phyloP scores from a whole-genome alignment of 1,140 invertebrate species.

The Mya arenaria region DNA sequence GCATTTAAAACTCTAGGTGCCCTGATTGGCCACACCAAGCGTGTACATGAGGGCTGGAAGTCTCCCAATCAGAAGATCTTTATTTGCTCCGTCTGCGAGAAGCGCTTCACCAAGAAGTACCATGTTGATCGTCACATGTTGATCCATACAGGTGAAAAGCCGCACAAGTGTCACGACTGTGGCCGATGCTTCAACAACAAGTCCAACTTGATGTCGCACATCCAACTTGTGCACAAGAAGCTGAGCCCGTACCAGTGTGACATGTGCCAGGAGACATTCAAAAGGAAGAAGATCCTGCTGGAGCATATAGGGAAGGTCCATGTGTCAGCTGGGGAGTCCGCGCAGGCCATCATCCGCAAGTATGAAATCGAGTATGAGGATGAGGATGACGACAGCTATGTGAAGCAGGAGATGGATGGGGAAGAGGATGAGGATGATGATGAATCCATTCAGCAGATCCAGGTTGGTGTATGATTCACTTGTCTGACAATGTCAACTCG shows the following conservation, averaged over 20 bases:
- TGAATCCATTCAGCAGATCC: slow-evolving; percentile 42
- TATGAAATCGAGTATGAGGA: slow-evolving; percentile 66
- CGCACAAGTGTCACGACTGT: slow-evolving; percentile 79
- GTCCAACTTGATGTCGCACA: slow-evolving; percentile 78
- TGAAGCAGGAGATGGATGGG: slow-evolving; percentile 68
- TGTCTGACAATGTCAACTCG: no score
- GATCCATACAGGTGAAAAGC: slow-evolving; percentile 79
- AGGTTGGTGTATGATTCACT: slow-evolving; percentile 67
- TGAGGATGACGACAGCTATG: slow-evolving; percentile 65
- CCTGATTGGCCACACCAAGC: slow-evolving; percentile 78
- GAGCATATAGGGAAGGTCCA: slow-evolving; percentile 78
- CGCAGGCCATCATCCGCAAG: slow-evolving; percentile 73
- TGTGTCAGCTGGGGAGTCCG: slow-evolving; percentile 76
- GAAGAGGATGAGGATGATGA: slow-evolving; percentile 68
- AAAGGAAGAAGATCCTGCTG: slow-evolving; percentile 75
- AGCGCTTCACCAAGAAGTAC: slow-evolving; percentile 79
- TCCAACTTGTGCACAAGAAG: slow-evolving; percentile 78
- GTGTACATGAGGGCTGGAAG: slow-evolving; percentile 79
- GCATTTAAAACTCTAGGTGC: slow-evolving; percentile 79
- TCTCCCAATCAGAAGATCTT: slow-evolving; percentile 79
- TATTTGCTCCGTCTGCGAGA: slow-evolving; percentile 79
- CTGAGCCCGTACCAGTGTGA: slow-evolving; percentile 78
- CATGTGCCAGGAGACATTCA: slow-evolving; percentile 79
- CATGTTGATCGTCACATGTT: slow-evolving; percentile 79
- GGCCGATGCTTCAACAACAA: slow-evolving; percentile 78